Base-by-base conservation (phyloP, 2,113 vertebrate genomes). In the Gulo gulo region DNA sequence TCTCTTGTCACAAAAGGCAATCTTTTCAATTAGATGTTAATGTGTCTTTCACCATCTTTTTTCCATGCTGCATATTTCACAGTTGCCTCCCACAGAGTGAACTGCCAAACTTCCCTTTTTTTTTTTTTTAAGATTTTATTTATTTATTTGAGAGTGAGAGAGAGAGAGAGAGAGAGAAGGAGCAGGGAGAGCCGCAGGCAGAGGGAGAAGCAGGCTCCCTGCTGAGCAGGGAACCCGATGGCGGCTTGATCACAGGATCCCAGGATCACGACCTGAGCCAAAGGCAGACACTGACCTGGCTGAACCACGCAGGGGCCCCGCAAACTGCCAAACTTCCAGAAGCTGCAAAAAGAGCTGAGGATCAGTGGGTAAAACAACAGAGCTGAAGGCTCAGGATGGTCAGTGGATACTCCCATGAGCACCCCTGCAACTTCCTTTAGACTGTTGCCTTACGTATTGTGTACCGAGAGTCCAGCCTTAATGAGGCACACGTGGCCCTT, bases 401-500 rank as follows among this genome's bases (percentile, higher is more conserved):
- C 14, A 42, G 50, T 15, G 47, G 78, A 1, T 39, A 45, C 34
- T 50, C 31, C 67, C 5, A 2, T 9, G 13, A 69, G 16, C 1
- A 0, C 39, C 36, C 50, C 85, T 45, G 24, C 80, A 31, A 7
- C 9, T 61, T 42, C 29, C 34, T 85, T 63, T 11, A 80, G 1
- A 2, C 42, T n/a, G 29, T 26, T 69, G 59, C n/a, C 3, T 45
- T 50, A 24, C 2, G 15, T 34, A 26, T 47, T 39, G 29, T n/a
- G 42, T 85, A 12, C 42, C 0, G 8, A 57, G 26, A 9, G 69
- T 63, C 45, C 11, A 29, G 78, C 2, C 50, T 52, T 34, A 15
- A 1, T 10, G 23, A 52, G 7, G 6, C 42, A 74, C 18, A 24
- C 0, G 0, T n/a, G 16, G 63, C 4, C 57, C 59, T 73, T 31